phyloP scores from a whole-genome alignment of 1,140 invertebrate genomes.

The Mizuhopecten yessoensis region DNA sequence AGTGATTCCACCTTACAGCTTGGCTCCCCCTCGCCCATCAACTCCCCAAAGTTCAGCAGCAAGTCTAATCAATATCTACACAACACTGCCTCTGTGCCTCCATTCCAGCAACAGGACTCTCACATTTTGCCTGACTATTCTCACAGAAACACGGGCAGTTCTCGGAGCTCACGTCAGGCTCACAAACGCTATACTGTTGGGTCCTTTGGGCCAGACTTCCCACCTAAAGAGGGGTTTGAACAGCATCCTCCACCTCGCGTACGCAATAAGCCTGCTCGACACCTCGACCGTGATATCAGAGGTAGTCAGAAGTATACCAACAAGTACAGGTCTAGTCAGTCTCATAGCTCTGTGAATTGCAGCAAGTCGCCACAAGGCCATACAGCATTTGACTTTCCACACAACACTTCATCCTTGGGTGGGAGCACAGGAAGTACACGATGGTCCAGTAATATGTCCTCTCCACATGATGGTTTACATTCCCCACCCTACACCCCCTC shows the following conservation, averaged over 20 bases:
- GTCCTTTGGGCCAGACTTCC: not conserved
- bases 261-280: not conserved
- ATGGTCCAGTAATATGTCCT: slow-evolving; percentile 51
- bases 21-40: slow-evolving; percentile 66
- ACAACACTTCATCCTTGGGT: not conserved
- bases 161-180: slow-evolving; percentile 30
- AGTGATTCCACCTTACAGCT: slow-evolving; percentile 60
- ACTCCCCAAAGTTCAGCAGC: slow-evolving; percentile 58
- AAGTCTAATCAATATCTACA: slow-evolving; percentile 56
- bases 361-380: slow-evolving; percentile 3
- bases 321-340: slow-evolving; percentile 50
- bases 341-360: slow-evolving; percentile 41
- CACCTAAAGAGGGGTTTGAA: slow-evolving; percentile 42
- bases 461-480: slow-evolving; percentile 51
- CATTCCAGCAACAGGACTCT: slow-evolving; percentile 41
- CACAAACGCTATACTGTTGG: not conserved
- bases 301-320: slow-evolving; percentile 36
- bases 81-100: slow-evolving; percentile 48
- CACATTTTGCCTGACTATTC: slow-evolving; percentile 22
- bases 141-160: not conserved
- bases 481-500: slow-evolving; percentile 44
- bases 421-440: slow-evolving; percentile 40
- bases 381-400: not conserved
- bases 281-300: slow-evolving; percentile 43
- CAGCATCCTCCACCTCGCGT: slow-evolving; percentile 42